Base-by-base conservation (phyloP, 2,113 vertebrate genomes). In the Percopsis transmontana region DNA sequence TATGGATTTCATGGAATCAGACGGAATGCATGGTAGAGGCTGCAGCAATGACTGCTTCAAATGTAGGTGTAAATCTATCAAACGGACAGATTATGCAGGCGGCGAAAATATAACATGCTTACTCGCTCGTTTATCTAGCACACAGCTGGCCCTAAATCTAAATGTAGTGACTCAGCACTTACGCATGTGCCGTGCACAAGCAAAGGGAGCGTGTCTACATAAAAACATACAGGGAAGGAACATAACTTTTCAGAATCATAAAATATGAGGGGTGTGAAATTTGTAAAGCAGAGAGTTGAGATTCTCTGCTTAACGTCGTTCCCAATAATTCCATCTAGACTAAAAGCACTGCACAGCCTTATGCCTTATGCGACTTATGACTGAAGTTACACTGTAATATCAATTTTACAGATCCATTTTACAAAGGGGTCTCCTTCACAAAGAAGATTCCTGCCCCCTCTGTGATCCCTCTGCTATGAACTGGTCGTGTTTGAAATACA, bases 81-180 rank as follows among this genome's bases (percentile, higher is more conserved):
- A 45, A 14, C 41, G 7, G 33, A 39, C 27, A 40, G 55, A 54
- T 54, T 23, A 24, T 11, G 48, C 48, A 18, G 48, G 19, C 8
- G 2, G 52, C 21, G 39, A 61, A 54, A 1, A 4, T 58, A 68
- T 62, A 85, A 77, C 52, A 44, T 79, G 85, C 84, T 83, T 70
- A 85, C 62, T 74, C 54, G 77, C 66, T 77, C 41, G 44, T 83
- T 87, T 88, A 86, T 88, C 57, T 87, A 73, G 88, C 77, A 84
- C 87, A 85, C 88, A 89, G 82, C 84, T 90, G 85, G 73, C 63
- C 72, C 71, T 65, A 40, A 38, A 67, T 81, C 61, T 61, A 66
- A 62, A 76, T 41, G 33, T 73, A 77, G 60, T 69, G 62, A 82
- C n/a, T 80, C 79, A 67, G 53, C 61, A 58, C 12, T 56, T 13